Percentiles rank a stretch among this genome's conserved stretches.
Conservation (phyloP, 2,113 vertebrate genomes). For the Oncorhynchus masou region DNA sequence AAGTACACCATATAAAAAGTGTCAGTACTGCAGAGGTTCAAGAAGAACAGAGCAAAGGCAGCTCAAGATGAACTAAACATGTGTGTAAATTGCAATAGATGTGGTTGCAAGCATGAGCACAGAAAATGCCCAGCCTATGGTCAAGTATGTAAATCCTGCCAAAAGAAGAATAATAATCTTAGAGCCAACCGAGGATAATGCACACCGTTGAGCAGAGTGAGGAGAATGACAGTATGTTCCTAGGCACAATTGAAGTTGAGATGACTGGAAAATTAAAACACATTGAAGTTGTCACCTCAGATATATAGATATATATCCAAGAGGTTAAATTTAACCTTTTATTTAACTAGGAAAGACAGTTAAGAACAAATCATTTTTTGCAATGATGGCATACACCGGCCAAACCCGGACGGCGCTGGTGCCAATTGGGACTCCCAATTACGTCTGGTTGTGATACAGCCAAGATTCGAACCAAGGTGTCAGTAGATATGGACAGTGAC, state of each 20-base stretch:
- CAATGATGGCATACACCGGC: too few species aligned
- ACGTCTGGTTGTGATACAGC: too few species aligned
- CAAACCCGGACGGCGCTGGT: too few species aligned
- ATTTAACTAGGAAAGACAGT: too few species aligned
- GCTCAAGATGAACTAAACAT: neutral
- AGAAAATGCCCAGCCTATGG: neutral
- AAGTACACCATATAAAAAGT: neutral
- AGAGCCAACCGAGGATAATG: slow-evolving; percentile 1
- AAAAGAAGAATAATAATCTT: neutral
- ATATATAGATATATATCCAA: too few species aligned
- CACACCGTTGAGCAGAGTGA: slow-evolving; percentile 10
- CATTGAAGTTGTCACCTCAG: neutral
- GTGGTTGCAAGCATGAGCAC: slow-evolving; percentile 2
- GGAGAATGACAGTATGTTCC: slow-evolving; percentile 8
- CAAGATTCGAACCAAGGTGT: too few species aligned
- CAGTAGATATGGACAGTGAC: neutral
- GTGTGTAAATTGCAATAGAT: neutral
- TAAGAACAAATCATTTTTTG: too few species aligned
- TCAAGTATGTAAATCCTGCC: slow-evolving; percentile 11
- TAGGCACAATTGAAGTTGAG: neutral
- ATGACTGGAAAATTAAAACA: neutral
- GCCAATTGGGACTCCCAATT: too few species aligned
- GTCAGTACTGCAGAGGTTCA: neutral
- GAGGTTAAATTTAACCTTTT: too few species aligned
- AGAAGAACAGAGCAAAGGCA: neutral